Percentiles rank a stretch among this genome's conserved stretches.
These are phyloP conservation scores for Agrotis clavis DNA, from an alignment of 2,888 invertebrate species.

Conservation along the genomic window DNA sequence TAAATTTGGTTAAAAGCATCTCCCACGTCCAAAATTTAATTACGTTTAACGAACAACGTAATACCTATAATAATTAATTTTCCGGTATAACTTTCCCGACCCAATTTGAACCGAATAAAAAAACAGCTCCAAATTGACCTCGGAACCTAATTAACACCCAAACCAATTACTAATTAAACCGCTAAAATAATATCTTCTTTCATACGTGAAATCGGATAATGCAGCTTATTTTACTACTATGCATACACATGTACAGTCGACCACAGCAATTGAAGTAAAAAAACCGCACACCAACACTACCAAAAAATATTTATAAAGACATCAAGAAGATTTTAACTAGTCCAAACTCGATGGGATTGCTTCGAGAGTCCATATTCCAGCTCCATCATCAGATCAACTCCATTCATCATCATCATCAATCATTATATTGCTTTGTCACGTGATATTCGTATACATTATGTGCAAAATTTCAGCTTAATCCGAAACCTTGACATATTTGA, in stretches of 20 bases:
- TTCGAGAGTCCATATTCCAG: too few species aligned
- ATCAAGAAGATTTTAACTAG: too few species aligned
- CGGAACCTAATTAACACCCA: background rate
- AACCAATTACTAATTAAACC: slow-evolving; percentile 4
- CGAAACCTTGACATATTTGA: too few species aligned
- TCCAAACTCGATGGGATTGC: too few species aligned
- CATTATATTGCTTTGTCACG: too few species aligned
- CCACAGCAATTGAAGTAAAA: background rate
- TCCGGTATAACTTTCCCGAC: background rate
- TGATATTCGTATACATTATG: too few species aligned
- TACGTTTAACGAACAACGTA: slow-evolving; percentile 2
- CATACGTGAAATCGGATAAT: background rate
- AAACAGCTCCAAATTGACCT: background rate
- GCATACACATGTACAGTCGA: background rate
- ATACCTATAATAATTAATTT: slow-evolving; percentile 6
- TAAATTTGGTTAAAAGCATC: slow-evolving; percentile 12
- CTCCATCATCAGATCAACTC: too few species aligned
- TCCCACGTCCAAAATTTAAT: background rate
- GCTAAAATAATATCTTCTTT: background rate
- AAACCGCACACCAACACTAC: background rate
- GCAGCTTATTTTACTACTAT: background rate
- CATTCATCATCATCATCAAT: too few species aligned
- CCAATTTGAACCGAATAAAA: background rate
- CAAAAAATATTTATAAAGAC: too few species aligned
- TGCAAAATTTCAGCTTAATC: too few species aligned